Base-by-base conservation (phyloP, 2,113 vertebrate species). In the Misgurnus anguillicaudatus region DNA sequence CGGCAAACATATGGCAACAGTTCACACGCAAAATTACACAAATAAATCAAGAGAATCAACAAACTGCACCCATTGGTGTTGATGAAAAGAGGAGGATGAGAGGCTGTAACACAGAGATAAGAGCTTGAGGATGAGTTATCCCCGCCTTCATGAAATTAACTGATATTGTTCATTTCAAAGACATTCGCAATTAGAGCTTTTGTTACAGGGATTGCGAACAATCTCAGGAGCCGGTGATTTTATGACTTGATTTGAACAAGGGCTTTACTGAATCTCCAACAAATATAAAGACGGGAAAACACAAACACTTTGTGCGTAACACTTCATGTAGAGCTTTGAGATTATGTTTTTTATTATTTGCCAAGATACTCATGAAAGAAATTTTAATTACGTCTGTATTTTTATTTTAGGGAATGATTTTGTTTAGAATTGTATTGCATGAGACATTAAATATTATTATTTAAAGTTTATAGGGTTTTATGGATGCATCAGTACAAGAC, bases 121-220 rank as follows among this genome's bases (percentile, higher is more conserved):
- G 74, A 31, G 70, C 70, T 78, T 41, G 58, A 68, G 38, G 39
- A 80, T 57, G 70, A 47, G 38, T 72, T 62, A 64, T 64, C 64
- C 63, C 55, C 41, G 66, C 39, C 68, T 13, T 75, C 60, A 79
- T 81, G 21, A 78, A 67, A 64, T 78, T 53, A 71, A 61, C 64
- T 66, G 75, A 81, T 62, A 81, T 79, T 73, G 47, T 78, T 85
- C 66, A 55, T 71, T 70, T 62, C 39, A 63, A 24, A 75, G 78
- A 66, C 64, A 71, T 78, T 62, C 69, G 63, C 74, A 85, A 65
- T 83, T 78, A 80, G 38, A 57, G 64, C 62, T 80, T 80, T 74
- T 79, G 74, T 78, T 57, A 24, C 36, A 51, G 41, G 47, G n/a
- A 70, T 38, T 71, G 66, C 14, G 45, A 31, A 9, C n/a, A 41